Conservation (phyloP, 2,888 invertebrate genomes). For the Trachelus tabidus region DNA sequence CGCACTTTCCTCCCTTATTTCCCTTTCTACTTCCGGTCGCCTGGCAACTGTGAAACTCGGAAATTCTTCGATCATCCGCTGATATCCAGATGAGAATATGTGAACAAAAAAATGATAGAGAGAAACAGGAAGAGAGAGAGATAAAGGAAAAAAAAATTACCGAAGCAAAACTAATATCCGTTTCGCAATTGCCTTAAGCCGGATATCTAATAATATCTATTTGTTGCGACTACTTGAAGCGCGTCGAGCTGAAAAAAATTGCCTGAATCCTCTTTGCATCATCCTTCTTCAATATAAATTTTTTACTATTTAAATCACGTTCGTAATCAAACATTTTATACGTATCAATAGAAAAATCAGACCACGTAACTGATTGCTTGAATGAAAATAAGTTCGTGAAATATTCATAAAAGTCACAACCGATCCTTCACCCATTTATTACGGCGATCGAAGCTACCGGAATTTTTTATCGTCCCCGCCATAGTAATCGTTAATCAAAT, state of each 20-base stretch:
- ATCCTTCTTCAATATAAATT: background rate
- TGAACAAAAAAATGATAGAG: background rate
- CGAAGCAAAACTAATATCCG: background rate
- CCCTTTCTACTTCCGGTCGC: background rate
- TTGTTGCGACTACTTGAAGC: background rate
- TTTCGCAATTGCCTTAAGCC: background rate
- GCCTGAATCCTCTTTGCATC: background rate
- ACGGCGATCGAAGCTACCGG: background rate
- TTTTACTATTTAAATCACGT: background rate
- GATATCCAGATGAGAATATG: constrained; percentile 18
- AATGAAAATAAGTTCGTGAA: background rate
- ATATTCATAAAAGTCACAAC: background rate
- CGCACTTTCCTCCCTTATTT: background rate
- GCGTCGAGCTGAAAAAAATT: background rate
- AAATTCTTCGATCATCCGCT: constrained; percentile 11
- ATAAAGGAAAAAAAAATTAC: constrained; percentile 1
- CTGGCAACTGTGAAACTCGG: background rate
- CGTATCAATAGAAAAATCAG: background rate
- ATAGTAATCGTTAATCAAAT: background rate
- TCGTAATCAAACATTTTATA: background rate
- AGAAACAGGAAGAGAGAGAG: background rate
- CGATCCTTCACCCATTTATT: background rate
- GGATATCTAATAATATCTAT: background rate
- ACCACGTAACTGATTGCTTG: background rate
- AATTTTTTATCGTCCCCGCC: background rate